Evolutionary conservation across 1,140 invertebrate species (phyloP), one percentile per base, ranked within the genome.

Genomic region (Tetraneura akinire): DNA sequence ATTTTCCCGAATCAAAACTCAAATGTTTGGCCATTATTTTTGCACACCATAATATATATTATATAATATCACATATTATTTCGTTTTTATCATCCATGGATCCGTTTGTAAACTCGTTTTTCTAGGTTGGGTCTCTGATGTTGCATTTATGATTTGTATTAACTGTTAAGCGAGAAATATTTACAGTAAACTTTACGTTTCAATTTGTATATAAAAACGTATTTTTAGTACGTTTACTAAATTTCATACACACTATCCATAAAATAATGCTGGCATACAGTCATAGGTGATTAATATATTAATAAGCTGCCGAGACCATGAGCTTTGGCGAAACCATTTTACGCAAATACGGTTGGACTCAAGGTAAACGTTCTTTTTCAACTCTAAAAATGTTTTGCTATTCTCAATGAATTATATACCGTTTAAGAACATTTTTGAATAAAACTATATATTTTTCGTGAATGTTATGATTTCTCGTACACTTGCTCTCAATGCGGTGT

Each of bases 301-400:
- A 49, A 73, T 13, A 53, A 16, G 8, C 55, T 18, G 55, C 55
- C 55, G n/a, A 42, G n/a, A 78, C 21, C 55, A 81, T 81, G 80
- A 73, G 73, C 47, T 81, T 76, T 64, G 80, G 70, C 60, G 80
- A 81, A 73, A 55, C 42, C 42, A 81, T 81, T 37, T 32, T 81
- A 55, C 57, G 60, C 51, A 81, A 81, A 78, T 81, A 81, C 80
- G 80, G 80, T 16, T 81, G 80, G 80, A 62, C 60, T 26, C 47
- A 78, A 81, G 80, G 80, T 81, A 81, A 81, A 68, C 53, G 60
- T 47, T 55, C 37, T 37, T 23, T 11, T 55, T 57, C 2, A 23
- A 29, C 42, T 71, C 47, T 3, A 32, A 71, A 70, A 70, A n/a
- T n/a, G 42, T 14, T 32, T 26, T 21, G 45, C 47, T 23, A 13